Evolutionary conservation across 1,140 invertebrate genomes (phyloP).

Genomic region (Heterodera carotae): DNA sequence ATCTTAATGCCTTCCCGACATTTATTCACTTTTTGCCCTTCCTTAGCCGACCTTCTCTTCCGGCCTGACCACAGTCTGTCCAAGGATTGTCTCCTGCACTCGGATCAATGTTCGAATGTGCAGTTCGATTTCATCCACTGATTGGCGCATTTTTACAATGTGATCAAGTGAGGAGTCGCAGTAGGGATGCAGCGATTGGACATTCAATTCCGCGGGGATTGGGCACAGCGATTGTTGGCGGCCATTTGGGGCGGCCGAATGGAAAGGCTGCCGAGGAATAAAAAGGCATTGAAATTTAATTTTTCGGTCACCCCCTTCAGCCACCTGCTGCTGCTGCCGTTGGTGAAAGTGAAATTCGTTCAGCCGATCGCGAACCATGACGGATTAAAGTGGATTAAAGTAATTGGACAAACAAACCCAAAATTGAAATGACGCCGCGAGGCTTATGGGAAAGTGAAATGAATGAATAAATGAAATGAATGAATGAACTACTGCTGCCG

Average conservation of each 20-base stretch:
- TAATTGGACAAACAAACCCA: too few species aligned
- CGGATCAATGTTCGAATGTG: slow-evolving; percentile 13
- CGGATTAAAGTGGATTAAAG: not conserved
- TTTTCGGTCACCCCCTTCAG: too few species aligned
- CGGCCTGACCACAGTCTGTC: slow-evolving; percentile 7
- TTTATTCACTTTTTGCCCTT: not conserved
- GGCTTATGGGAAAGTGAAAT: too few species aligned
- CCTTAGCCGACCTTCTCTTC: slow-evolving; percentile 10
- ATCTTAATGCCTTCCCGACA: too few species aligned
- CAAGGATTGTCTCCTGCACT: slow-evolving; percentile 23
- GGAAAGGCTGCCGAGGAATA: not conserved
- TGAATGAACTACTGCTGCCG: not conserved
- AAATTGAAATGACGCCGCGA: too few species aligned
- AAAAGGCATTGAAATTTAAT: not conserved
- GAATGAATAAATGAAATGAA: slow-evolving; percentile 4
- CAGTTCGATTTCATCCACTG: slow-evolving; percentile 20
- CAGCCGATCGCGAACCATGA: slow-evolving; percentile 19
- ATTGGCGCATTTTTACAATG: slow-evolving; percentile 11
- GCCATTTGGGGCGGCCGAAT: too few species aligned
- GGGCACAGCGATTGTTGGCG: not conserved
- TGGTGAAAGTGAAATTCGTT: slow-evolving; percentile 17
- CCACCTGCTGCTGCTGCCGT: slow-evolving; percentile 16
- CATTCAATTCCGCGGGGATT: not conserved
- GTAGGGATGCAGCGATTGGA: slow-evolving; percentile 8
- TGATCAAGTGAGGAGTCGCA: slow-evolving; percentile 16